Conservation (phyloP, 2,113 vertebrate species). For the Sander vitreus region DNA sequence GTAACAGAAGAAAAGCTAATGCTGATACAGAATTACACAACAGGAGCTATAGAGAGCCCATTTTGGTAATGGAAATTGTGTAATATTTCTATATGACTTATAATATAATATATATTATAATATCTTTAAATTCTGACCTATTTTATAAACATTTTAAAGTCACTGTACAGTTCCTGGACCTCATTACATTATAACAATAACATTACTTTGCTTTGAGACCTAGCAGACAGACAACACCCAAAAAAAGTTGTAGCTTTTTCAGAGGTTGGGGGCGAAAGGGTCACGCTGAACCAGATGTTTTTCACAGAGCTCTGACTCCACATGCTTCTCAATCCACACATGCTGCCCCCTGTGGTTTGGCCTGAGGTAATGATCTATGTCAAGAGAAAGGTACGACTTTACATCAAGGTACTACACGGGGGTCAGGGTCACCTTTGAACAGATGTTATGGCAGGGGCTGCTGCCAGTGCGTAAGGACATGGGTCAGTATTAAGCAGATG, state of each 20-base stretch:
- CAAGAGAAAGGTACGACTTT: conserved; percentile 60
- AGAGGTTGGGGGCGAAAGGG: conserved; percentile 52
- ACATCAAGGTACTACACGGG: conserved; percentile 55
- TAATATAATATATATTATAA: too few relatives aligned
- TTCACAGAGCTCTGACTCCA: conserved; percentile 58
- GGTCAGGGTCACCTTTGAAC: conserved; percentile 79
- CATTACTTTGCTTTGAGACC: conserved; percentile 5
- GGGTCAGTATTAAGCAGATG: conserved; percentile 78
- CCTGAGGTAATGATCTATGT: conserved; percentile 74
- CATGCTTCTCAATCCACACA: conserved; percentile 49
- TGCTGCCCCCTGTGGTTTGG: conserved; percentile 40
- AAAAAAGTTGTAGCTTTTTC: conserved; percentile 42
- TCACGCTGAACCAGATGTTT: conserved; percentile 68
- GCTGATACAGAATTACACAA: not conserved
- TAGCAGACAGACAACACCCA: conserved; percentile 5
- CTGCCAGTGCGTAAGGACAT: conserved; percentile 46
- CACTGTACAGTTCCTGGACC: not conserved
- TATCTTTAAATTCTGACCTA: not conserved
- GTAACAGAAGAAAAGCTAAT: not conserved
- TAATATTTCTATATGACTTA: too few relatives aligned
- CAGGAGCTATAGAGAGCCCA: not conserved
- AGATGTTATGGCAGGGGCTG: conserved; percentile 73
- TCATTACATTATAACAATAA: conserved; percentile 5
- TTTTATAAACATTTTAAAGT: conserved; percentile 20
- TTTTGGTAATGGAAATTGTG: not conserved